Conservation (phyloP, 2,888 invertebrate genomes). For the Drosophila mimetica region DNA sequence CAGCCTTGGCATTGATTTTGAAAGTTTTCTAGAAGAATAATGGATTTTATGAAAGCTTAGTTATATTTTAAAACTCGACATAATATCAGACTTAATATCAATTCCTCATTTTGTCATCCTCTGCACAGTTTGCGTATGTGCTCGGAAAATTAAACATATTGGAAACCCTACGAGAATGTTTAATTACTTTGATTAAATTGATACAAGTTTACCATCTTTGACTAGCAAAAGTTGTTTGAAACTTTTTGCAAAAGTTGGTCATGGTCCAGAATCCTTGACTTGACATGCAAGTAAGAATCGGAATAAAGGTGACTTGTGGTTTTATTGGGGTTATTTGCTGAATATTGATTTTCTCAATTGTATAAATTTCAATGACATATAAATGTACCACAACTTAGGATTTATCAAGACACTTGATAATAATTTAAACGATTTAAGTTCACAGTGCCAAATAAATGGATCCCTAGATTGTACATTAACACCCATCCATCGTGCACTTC, state of each 20-base stretch:
- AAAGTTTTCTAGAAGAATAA: too few species aligned
- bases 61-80: too few species aligned
- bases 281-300: neutral
- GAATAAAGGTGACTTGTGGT: neutral
- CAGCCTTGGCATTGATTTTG: too few species aligned
- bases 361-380: constrained; percentile 6
- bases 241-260: constrained; percentile 21
- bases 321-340: constrained; percentile 17
- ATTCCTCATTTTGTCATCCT: too few species aligned
- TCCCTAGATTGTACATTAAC: too few species aligned
- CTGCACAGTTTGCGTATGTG: neutral
- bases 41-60: too few species aligned
- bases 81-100: too few species aligned
- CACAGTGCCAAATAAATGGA: too few species aligned
- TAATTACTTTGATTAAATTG: constrained; percentile 79
- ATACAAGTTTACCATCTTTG: constrained; percentile 40
- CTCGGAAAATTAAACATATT: constrained; percentile 64
- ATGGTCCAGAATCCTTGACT: neutral
- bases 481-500: too few species aligned
- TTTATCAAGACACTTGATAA: neutral
- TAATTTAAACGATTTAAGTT: neutral
- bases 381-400: neutral
- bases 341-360: constrained; percentile 28
- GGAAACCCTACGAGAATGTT: constrained; percentile 72
- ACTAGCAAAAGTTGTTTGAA: constrained; percentile 14